These are phyloP conservation scores for Pseudomyrmex flavicornis DNA, from an alignment of 1,140 invertebrate genomes.

Conservation along the genomic window DNA sequence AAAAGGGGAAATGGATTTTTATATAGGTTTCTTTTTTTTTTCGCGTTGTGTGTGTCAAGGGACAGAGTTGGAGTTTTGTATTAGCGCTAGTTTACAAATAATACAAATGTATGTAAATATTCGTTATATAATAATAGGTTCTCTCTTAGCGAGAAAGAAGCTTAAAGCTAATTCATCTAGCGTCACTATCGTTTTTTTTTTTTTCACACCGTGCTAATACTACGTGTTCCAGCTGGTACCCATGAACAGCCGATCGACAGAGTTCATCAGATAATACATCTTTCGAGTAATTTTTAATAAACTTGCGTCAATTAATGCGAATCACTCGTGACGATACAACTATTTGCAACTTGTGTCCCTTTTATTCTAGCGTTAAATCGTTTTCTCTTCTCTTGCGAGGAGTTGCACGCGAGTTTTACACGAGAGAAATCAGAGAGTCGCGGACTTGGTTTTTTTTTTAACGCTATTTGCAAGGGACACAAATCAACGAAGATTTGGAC, in stretches of 20 bases:
- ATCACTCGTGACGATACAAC: neutral
- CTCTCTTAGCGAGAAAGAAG: slow-evolving; percentile 77
- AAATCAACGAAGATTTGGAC: neutral
- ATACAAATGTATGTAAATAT: slow-evolving; percentile 85
- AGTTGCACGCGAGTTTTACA: neutral
- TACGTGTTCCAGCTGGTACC: slow-evolving; percentile 74
- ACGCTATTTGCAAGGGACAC: slow-evolving; percentile 6
- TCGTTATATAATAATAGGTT: slow-evolving; percentile 81
- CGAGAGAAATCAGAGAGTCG: neutral
- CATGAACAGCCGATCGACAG: slow-evolving; percentile 66
- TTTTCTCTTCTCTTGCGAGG: neutral
- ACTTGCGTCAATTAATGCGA: neutral
- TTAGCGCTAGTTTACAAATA: slow-evolving; percentile 84
- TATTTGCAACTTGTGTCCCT: neutral
- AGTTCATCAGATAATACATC: neutral
- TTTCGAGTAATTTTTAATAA: slow-evolving; percentile 1
- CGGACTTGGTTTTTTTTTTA: neutral
- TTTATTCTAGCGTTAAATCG: slow-evolving; percentile 23
- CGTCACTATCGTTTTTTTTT: slow-evolving; percentile 79
- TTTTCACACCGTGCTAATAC: slow-evolving; percentile 79
- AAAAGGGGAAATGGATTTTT: slow-evolving; percentile 30
- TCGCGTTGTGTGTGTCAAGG: slow-evolving; percentile 74
- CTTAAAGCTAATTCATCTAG: slow-evolving; percentile 82
- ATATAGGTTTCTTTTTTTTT: slow-evolving; percentile 39
- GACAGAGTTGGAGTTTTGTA: slow-evolving; percentile 84